These are phyloP conservation scores for Shargacucullia verbasci DNA, from an alignment of 2,888 invertebrate species.

Conservation along the genomic window DNA sequence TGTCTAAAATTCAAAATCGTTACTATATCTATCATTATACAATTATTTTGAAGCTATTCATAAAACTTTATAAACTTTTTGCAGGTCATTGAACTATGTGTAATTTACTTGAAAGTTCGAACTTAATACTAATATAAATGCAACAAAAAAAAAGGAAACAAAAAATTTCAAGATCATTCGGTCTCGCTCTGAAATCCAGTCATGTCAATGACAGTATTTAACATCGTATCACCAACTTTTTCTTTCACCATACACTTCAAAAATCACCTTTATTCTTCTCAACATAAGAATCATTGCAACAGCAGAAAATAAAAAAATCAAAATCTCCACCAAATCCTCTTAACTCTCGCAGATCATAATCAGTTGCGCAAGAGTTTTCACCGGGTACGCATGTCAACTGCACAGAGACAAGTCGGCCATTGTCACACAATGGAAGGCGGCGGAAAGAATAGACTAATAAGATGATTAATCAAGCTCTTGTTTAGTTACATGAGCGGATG, in stretches of 20 bases:
- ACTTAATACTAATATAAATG: too few relatives aligned
- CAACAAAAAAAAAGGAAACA: constrained; percentile 6
- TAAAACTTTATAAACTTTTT: too few relatives aligned
- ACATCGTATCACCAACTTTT: constrained; percentile 18
- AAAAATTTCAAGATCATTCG: constrained; percentile 26
- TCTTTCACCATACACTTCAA: constrained; percentile 11
- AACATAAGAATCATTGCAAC: constrained; percentile 9
- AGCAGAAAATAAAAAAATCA: background rate
- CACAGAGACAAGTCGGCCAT: constrained; percentile 55
- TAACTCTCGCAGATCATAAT: constrained; percentile 61
- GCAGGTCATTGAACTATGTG: too few relatives aligned
- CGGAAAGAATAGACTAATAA: constrained; percentile 72
- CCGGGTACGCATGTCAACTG: constrained; percentile 62
- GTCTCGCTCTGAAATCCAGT: constrained; percentile 12
- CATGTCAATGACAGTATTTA: constrained; percentile 47
- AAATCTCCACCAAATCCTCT: constrained; percentile 40
- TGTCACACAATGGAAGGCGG: constrained; percentile 61
- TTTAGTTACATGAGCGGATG: constrained; percentile 77
- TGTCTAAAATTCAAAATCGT: background rate
- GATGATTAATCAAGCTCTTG: constrained; percentile 69
- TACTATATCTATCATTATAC: too few relatives aligned
- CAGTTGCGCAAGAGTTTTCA: constrained; percentile 76
- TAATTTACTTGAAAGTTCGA: too few relatives aligned
- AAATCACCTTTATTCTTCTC: constrained; percentile 12
- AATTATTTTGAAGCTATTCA: too few relatives aligned